Evolutionary conservation across 1,140 invertebrate species (phyloP), one percentile per base, ranked within the genome.

Genomic region (Drosophila burlai): DNA sequence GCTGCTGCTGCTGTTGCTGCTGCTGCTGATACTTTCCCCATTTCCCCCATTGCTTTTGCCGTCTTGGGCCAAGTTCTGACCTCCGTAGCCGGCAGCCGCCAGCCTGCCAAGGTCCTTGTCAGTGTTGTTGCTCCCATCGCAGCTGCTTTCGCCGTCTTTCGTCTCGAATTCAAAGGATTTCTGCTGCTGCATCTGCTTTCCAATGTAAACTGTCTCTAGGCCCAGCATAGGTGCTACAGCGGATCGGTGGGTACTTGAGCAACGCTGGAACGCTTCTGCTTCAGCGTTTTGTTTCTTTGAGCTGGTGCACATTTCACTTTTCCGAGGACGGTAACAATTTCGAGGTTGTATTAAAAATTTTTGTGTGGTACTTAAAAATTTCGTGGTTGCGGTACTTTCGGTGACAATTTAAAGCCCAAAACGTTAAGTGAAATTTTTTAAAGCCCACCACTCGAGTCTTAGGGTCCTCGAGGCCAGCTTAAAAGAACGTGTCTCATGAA

Each of bases 281-380:
- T 57, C 54, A n/a, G 36, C 36, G 9, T 11, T 40, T 11, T 57
- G 36, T 16, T 57, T 16, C 43, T 58, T 40, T 36, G 40, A 40
- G 40, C 42, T 42, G 34, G 18, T 57, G 40, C 36, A 57, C 36
- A 57, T 57, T 40, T 16, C 40, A 49, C 29, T 47, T 36, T 66
- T 46, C 26, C 26, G 52, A 59, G 36, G 46, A 65, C 63, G 26
- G 18, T 18, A 15, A 18, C 2, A 49, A 76, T 52, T 83, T 80
- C 26, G 55, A 58, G 66, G 24, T 71, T 63, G 36, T 64, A 63
- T 83, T 52, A 82, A 83, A 87, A 87, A 87, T 89, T 87, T 87
- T 87, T 87, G 38, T 62, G 26, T 73, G 80, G 50, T 67, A 87
- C 81, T 81, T 69, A 61, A 89, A 87, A 89, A 81, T 89, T 87